Conservation (phyloP, 2,797 vertebrate genomes). For the Eutrigla gurnardus region DNA sequence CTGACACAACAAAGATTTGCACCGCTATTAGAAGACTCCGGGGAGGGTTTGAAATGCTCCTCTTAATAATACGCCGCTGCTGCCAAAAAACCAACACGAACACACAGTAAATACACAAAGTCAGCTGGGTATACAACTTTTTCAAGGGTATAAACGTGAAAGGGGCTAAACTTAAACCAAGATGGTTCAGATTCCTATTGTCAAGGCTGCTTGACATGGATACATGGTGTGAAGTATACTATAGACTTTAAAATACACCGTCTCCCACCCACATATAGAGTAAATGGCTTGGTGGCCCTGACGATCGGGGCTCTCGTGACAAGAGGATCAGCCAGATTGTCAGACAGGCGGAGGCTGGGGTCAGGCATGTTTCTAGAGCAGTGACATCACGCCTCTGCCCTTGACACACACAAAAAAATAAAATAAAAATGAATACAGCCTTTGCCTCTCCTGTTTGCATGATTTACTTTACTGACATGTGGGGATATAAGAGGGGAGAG, state of each 20-base stretch:
- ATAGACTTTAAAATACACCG: conserved; percentile 12
- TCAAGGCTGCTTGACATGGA: background rate
- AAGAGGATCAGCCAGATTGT: conserved; percentile 22
- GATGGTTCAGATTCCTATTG: background rate
- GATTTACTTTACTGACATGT: conserved; percentile 33
- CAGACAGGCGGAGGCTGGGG: background rate
- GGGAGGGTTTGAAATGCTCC: conserved; percentile 29
- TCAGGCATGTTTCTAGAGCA: conserved; percentile 15
- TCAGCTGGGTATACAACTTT: background rate
- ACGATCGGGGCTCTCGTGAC: conserved; percentile 22
- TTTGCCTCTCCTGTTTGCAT: background rate
- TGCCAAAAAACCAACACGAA: conserved; percentile 5
- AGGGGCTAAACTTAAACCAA: background rate
- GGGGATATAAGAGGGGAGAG: conserved; percentile 18
- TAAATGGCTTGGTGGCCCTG: background rate
- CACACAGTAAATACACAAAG: background rate
- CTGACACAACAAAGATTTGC: conserved; percentile 29
- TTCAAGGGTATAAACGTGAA: background rate
- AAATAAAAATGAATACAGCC: background rate
- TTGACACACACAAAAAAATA: background rate
- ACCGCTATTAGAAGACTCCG: conserved; percentile 18
- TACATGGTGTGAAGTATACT: background rate
- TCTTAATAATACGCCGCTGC: conserved; percentile 29
- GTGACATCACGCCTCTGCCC: conserved; percentile 9
- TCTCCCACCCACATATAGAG: background rate